These are phyloP conservation scores for Varecia variegata DNA, from an alignment of 2,797 vertebrate genomes.

Conservation along the genomic window DNA sequence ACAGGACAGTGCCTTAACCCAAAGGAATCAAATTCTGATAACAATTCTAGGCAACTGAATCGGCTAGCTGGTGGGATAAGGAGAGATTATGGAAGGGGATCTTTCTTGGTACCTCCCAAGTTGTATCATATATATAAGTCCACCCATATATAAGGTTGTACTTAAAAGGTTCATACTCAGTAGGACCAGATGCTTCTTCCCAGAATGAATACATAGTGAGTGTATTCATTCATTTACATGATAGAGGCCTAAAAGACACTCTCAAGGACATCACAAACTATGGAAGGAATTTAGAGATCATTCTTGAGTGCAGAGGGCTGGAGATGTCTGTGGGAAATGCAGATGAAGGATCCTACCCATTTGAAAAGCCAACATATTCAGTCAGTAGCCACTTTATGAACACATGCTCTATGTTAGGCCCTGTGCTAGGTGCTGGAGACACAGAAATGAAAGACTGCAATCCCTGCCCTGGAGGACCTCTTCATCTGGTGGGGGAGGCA, in stretches of 20 bases:
- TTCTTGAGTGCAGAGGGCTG: not conserved
- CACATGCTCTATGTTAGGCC: not conserved
- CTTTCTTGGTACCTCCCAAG: not conserved
- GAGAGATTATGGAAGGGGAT: constrained; percentile 11
- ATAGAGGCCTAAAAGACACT: not conserved
- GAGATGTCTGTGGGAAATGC: not conserved
- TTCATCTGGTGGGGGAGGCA: not conserved
- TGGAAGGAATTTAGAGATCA: constrained; percentile 25
- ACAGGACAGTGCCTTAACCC: not conserved
- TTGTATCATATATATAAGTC: not conserved
- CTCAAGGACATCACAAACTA: not conserved
- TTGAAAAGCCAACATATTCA: not conserved
- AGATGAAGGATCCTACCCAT: not conserved
- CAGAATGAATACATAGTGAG: not conserved
- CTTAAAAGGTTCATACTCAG: not conserved
- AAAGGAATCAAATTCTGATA: not conserved
- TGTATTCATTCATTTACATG: not conserved
- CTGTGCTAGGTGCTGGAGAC: not conserved
- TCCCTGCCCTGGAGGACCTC: not conserved
- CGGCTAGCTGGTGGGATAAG: not conserved
- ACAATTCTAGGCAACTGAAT: not conserved
- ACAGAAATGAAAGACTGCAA: not conserved
- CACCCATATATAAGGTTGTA: not conserved
- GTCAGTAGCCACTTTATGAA: not conserved
- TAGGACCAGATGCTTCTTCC: not conserved